Evolutionary conservation across 1,140 invertebrate species (phyloP).

Genomic region (Brachionus plicatilis): DNA sequence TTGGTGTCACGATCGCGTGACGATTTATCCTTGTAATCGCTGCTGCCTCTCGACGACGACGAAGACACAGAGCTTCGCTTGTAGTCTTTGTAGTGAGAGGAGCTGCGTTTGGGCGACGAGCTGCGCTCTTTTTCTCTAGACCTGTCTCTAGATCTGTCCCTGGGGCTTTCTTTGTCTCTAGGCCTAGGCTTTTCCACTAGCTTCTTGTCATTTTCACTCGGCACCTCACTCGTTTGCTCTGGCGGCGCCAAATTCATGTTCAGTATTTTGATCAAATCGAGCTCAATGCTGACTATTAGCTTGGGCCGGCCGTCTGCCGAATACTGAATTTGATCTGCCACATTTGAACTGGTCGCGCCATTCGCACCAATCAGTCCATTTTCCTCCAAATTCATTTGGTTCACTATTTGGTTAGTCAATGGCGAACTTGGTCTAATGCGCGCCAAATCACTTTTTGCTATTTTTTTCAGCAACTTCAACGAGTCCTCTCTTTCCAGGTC

Average conservation of each 20-base stretch:
- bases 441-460: background rate
- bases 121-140: background rate
- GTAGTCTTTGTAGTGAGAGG: conserved; percentile 1
- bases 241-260: conserved; percentile 16
- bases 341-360: background rate
- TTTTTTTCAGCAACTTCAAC: background rate
- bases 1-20: conserved; percentile 17
- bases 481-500: background rate
- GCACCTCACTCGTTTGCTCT: background rate
- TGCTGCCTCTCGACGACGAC: background rate
- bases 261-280: conserved; percentile 36
- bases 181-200: background rate
- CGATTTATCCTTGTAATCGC: conserved; percentile 21
- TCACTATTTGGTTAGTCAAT: conserved; percentile 12
- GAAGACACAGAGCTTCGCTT: conserved; percentile 5
- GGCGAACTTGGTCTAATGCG: background rate
- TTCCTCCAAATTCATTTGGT: conserved; percentile 11
- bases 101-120: background rate
- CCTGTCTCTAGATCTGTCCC: background rate
- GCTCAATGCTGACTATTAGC: conserved; percentile 30
- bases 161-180: background rate
- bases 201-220: background rate
- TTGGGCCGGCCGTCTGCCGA: conserved; percentile 26
- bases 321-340: conserved; percentile 36
- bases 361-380: background rate